Evolutionary conservation across 2,113 vertebrate species (phyloP).

Genomic region (Cebus imitator): DNA sequence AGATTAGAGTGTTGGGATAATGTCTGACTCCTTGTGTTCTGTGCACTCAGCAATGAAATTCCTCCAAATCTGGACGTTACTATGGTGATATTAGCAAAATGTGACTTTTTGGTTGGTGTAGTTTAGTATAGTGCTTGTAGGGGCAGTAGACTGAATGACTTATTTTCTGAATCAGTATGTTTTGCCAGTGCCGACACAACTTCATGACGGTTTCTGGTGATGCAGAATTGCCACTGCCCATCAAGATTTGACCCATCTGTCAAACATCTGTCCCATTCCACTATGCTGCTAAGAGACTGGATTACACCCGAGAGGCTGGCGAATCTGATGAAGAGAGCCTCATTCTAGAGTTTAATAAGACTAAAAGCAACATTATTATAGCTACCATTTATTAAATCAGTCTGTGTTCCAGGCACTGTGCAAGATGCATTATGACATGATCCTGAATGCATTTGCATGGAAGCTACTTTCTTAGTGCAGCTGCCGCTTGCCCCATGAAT

Average conservation of each 20-base stretch:
- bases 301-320: neutral
- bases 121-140: conserved; percentile 46
- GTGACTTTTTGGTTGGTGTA: conserved; percentile 55
- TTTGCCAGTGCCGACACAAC: neutral
- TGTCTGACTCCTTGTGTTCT: conserved; percentile 80
- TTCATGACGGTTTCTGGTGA: neutral
- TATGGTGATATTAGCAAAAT: conserved; percentile 79
- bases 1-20: conserved; percentile 84
- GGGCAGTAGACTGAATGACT: accelerated
- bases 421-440: neutral
- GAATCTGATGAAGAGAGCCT: neutral
- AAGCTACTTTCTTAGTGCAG: neutral
- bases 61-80: conserved; percentile 78
- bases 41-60: conserved; percentile 83
- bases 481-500: neutral
- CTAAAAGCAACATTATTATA: neutral
- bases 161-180: neutral
- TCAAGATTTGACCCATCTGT: neutral
- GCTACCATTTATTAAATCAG: neutral
- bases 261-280: neutral
- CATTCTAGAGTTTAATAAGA: neutral
- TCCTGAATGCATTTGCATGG: neutral
- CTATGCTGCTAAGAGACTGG: neutral
- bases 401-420: neutral
- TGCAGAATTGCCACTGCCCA: neutral